Evolutionary conservation across 2,888 invertebrate species (phyloP).

Genomic region (Aleiodes leptofemur): DNA sequence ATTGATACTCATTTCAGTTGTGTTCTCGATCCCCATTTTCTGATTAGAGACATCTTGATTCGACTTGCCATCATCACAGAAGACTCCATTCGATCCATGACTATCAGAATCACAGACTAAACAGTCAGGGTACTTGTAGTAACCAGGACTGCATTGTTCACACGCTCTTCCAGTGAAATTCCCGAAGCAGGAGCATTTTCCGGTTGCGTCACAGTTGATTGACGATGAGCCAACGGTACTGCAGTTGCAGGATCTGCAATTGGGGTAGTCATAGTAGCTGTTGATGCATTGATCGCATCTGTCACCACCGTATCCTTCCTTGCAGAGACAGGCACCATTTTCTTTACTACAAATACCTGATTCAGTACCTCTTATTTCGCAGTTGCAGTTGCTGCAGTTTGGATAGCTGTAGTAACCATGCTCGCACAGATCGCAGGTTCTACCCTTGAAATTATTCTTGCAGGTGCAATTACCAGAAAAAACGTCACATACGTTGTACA

Average conservation of each 20-base stretch:
- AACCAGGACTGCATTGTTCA: constrained; percentile 95
- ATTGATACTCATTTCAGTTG: constrained; percentile 78
- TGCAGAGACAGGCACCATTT: constrained; percentile 92
- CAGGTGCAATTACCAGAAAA: constrained; percentile 92
- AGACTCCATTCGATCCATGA: constrained; percentile 91
- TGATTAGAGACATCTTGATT: constrained; percentile 77
- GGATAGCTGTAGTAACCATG: constrained; percentile 94
- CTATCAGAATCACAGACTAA: constrained; percentile 92
- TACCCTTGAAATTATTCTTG: constrained; percentile 91
- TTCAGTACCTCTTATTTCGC: constrained; percentile 91
- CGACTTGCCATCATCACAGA: constrained; percentile 86
- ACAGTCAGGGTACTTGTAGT: constrained; percentile 94
- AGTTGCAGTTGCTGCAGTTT: constrained; percentile 89
- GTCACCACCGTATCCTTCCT: constrained; percentile 91
- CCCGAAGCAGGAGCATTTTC: constrained; percentile 92
- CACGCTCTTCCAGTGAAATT: constrained; percentile 95
- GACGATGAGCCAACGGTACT: constrained; percentile 87
- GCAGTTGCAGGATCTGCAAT: constrained; percentile 91
- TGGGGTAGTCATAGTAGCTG: constrained; percentile 92
- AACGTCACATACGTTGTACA: constrained; percentile 84
- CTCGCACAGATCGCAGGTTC: constrained; percentile 93
- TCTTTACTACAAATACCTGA: constrained; percentile 89
- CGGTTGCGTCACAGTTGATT: constrained; percentile 88
- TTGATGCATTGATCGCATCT: constrained; percentile 92
- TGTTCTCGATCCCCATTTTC: constrained; percentile 76